Evolutionary conservation across 2,888 invertebrate genomes (phyloP), one percentile per base, ranked within the genome.

Genomic region (Plagodis pulveraria): DNA sequence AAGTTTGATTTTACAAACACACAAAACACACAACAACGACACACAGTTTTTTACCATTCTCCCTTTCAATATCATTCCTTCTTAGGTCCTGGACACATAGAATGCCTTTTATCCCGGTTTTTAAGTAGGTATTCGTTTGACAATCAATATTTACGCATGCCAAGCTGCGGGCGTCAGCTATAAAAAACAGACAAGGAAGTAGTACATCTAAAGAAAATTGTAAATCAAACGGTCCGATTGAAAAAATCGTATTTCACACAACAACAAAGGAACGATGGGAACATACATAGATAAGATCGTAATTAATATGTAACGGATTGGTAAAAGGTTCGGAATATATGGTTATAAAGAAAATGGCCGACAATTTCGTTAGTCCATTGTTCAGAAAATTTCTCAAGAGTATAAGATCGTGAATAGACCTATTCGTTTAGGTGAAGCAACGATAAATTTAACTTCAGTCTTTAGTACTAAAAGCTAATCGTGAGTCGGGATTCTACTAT

Each of bases 211-310:
- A n/a, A 56, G 40, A 54, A 50, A 53, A 55, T 11, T 33, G 43
- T 52, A 51, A 54, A 63, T 50, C 42, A 54, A 36, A 48, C 54
- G 55, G 64, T 22, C 62, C 52, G 68, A 74, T 74, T 60, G 71
- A 68, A 73, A 67, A 71, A 69, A 70, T 63, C 50, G 63, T 35
- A 68, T 65, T 71, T 71, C 71, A 63, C 69, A 69, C 73, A 60
- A 57, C 49, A 69, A 78, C 76, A 78, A 76, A 71, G 61, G 58
- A 52, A 62, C 62, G 62, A 66, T 77, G 75, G 63, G 74, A 74
- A 74, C 49, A 43, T 33, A 35, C 48, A 43, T 49, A 52, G 77
- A 79, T 78, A 73, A 38, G 11, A 74, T 78, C 75, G 50, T 63
- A 69, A 70, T 71, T 67, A 67, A 66, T 69, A 58, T 62, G 64